These are phyloP conservation scores for Andrena bucephala DNA, from an alignment of 2,888 invertebrate species.

Conservation along the genomic window DNA sequence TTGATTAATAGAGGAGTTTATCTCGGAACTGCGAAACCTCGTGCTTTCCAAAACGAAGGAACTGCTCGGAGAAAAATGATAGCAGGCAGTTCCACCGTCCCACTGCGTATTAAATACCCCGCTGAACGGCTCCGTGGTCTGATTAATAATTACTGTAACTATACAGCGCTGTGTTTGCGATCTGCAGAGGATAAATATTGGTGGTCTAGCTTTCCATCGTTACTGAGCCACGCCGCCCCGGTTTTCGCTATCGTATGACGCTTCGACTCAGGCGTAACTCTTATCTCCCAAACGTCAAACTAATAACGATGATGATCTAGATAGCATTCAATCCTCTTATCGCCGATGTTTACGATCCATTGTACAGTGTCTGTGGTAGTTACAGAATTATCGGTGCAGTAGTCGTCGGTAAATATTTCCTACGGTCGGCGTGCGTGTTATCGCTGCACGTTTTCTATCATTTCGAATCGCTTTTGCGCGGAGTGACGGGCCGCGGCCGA, in stretches of 20 bases:
- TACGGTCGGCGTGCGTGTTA: background rate
- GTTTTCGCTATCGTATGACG: slow-evolving; percentile 34
- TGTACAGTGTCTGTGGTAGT: slow-evolving; percentile 9
- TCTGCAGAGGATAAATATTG: slow-evolving; percentile 4
- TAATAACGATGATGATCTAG: slow-evolving; percentile 33
- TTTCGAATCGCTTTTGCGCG: slow-evolving; percentile 2
- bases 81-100: too few species aligned
- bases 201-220: slow-evolving; percentile 14
- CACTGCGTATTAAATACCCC: too few species aligned
- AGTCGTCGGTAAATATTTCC: slow-evolving; percentile 21
- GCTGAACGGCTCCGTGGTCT: too few species aligned
- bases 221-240: background rate
- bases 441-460: background rate
- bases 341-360: slow-evolving; percentile 23
- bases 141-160: too few species aligned
- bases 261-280: slow-evolving; percentile 11
- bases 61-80: too few species aligned
- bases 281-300: slow-evolving; percentile 38
- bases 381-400: slow-evolving; percentile 18
- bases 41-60: background rate
- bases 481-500: background rate
- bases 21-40: background rate
- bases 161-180: too few species aligned
- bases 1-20: background rate
- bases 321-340: slow-evolving; percentile 12